These are phyloP conservation scores for Blennius ocellaris DNA, from an alignment of 2,113 vertebrate species.

Conservation along the genomic window DNA sequence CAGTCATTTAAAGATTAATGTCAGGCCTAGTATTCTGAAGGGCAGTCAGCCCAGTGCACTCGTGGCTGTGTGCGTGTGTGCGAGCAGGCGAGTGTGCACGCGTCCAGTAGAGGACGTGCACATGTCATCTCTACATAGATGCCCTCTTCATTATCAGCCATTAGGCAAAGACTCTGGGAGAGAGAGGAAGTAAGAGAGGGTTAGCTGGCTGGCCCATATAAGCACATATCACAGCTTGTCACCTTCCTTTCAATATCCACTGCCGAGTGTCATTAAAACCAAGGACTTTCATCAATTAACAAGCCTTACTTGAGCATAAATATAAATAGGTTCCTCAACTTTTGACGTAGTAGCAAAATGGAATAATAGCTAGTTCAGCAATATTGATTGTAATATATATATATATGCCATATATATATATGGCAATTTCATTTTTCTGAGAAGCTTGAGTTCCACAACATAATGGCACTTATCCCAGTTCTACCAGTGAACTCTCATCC, in stretches of 20 bases:
- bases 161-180: conserved; percentile 59
- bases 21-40: conserved; percentile 79
- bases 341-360: too few species aligned
- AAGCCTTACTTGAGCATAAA: conserved; percentile 6
- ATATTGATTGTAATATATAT: too few species aligned
- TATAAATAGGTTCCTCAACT: conserved; percentile 36
- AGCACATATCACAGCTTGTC: conserved; percentile 63
- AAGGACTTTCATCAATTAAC: conserved; percentile 60
- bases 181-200: conserved; percentile 34
- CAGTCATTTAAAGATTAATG: conserved; percentile 85
- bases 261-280: conserved; percentile 46
- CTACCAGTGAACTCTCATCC: too few species aligned
- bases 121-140: conserved; percentile 72
- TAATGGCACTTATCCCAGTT: too few species aligned
- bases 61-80: conserved; percentile 4
- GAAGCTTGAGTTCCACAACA: too few species aligned
- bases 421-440: too few species aligned
- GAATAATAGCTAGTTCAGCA: too few species aligned
- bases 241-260: conserved; percentile 37
- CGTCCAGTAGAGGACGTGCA: conserved; percentile 52
- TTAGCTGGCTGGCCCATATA: conserved; percentile 47
- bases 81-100: conserved; percentile 7
- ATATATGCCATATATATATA: too few species aligned
- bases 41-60: conserved; percentile 61
- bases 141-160: conserved; percentile 78